Evolutionary conservation across 2,113 vertebrate species (phyloP).

Genomic region (Montifringilla adamsi): DNA sequence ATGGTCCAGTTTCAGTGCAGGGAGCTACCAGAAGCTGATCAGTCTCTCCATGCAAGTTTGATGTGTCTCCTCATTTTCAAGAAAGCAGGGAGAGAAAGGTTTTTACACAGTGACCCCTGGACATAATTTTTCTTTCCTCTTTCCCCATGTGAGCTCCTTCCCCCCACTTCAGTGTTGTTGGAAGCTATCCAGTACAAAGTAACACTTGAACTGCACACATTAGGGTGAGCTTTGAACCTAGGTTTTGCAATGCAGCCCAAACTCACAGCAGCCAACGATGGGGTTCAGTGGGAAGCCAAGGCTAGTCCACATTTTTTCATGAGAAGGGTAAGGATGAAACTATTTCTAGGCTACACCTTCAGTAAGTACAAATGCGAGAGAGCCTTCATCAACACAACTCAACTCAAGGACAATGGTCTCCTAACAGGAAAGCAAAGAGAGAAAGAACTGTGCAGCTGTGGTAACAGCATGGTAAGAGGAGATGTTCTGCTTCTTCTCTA

Average conservation of each 20-base stretch:
- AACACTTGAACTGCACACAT: constrained; percentile 18
- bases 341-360: not conserved
- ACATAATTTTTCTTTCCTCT: not conserved
- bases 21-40: not conserved
- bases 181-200: constrained; percentile 57
- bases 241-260: constrained; percentile 51
- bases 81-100: not conserved
- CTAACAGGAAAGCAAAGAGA: not conserved
- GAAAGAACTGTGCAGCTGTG: not conserved
- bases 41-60: not conserved
- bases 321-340: not conserved
- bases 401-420: not conserved
- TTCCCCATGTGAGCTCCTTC: not conserved
- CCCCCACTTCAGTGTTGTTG: not conserved
- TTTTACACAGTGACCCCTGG: not conserved
- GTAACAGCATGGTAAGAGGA: not conserved
- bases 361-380: not conserved
- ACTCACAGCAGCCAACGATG: not conserved
- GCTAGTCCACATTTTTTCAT: not conserved
- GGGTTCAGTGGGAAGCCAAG: not conserved
- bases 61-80: not conserved
- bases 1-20: not conserved
- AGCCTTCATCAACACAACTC: not conserved
- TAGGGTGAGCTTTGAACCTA: constrained; percentile 73
- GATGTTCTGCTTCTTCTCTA: not conserved